Percentiles rank a stretch among this genome's conserved stretches.
Conservation (phyloP, 92 coral and sea anemone species). For the Galaxea fascicularis region DNA sequence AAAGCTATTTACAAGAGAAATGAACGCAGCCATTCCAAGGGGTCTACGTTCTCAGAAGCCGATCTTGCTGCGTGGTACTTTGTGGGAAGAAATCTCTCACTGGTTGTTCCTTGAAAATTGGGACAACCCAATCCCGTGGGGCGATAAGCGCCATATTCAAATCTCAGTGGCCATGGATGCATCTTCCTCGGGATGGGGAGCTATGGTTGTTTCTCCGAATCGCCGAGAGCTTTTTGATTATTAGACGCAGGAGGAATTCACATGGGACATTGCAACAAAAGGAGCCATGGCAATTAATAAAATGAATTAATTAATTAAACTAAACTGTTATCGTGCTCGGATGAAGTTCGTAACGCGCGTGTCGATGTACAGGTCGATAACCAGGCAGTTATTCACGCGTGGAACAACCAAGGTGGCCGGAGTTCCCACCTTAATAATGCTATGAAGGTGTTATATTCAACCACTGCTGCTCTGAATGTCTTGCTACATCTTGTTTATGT, state of each 20-base stretch:
- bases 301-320: neutral
- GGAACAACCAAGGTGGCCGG: constrained; percentile 29
- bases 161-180: constrained; percentile 60
- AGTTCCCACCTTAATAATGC: neutral
- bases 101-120: constrained; percentile 54
- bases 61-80: constrained; percentile 12
- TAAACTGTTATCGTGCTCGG: constrained; percentile 21
- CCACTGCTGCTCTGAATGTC: constrained; percentile 29
- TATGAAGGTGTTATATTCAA: neutral
- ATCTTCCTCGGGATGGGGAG: constrained; percentile 58
- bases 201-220: neutral
- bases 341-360: constrained; percentile 27
- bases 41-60: constrained; percentile 41
- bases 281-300: constrained; percentile 52
- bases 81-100: constrained; percentile 52
- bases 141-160: constrained; percentile 51
- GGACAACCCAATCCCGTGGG: constrained; percentile 48
- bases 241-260: constrained; percentile 33
- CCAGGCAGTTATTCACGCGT: neutral
- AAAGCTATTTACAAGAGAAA: constrained; percentile 51
- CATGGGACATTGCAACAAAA: constrained; percentile 55
- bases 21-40: constrained; percentile 57
- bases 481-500: constrained; percentile 26
- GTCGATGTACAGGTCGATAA: constrained; percentile 53
- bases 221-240: constrained; percentile 39